A percentile compares a stretch with the other conserved stretches of the same genome.
phyloP scores from a whole-genome alignment of 1,140 invertebrate species.

The Listronotus oregonensis region DNA sequence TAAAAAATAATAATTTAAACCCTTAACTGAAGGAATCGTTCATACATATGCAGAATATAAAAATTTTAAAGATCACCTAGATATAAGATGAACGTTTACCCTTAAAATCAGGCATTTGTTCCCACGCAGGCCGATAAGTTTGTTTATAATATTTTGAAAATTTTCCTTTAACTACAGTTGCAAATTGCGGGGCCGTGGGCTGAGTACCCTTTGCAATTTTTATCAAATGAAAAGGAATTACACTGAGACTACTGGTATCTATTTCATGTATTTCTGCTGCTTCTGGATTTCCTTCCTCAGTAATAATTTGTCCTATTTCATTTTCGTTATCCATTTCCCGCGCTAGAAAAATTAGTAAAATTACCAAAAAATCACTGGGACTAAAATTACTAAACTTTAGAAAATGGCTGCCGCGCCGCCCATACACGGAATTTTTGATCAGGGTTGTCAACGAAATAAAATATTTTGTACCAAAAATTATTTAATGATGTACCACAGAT shows the following conservation, averaged over 20 bases:
- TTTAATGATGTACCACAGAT: no score
- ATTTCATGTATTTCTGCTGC: slow-evolving; percentile 14
- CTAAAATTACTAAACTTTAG: slow-evolving; percentile 6
- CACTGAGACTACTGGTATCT: background rate
- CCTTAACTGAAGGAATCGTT: no score
- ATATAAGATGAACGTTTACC: slow-evolving; percentile 49
- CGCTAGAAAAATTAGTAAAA: slow-evolving; percentile 5
- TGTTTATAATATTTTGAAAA: slow-evolving; percentile 59
- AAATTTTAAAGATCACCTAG: no score
- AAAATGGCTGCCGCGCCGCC: slow-evolving; percentile 1
- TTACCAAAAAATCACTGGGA: slow-evolving; percentile 10
- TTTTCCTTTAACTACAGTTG: slow-evolving; percentile 18
- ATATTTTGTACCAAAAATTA: no score
- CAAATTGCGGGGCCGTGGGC: slow-evolving; percentile 4
- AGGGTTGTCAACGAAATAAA: no score
- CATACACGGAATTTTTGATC: no score
- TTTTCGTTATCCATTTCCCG: slow-evolving; percentile 20
- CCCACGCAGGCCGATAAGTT: slow-evolving; percentile 65
- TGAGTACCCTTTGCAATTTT: background rate
- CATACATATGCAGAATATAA: no score
- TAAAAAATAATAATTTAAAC: no score
- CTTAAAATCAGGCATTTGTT: slow-evolving; percentile 63
- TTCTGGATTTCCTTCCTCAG: slow-evolving; percentile 5
- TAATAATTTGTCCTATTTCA: slow-evolving; percentile 10
- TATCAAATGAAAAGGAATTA: slow-evolving; percentile 22